Evolutionary conservation across 2,888 invertebrate genomes (phyloP), one percentile per base, ranked within the genome.

Genomic region (Macrophya annulata): DNA sequence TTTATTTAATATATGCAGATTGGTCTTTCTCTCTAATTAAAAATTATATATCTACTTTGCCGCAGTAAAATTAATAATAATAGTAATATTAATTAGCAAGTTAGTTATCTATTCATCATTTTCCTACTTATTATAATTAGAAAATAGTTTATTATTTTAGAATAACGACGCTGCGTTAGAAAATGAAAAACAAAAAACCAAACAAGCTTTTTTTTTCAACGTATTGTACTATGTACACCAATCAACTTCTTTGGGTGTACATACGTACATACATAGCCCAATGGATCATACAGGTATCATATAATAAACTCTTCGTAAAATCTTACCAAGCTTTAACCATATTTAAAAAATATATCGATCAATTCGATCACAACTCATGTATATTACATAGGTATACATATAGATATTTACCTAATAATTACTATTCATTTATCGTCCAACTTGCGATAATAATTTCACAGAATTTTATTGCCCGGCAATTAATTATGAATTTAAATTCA

Each of bases 261-360:
- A 1, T 48, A 68, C 15, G 17, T 68, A 37, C 31, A 17, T 17
- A 68, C 37, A 37, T 1, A 68, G 0, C 21, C 4, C 3, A 21
- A 62, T 62, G 4, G 4, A 68, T 31, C 31, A 48, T 68, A 31
- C 31, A 31, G 31, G 31, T 74, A 74, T 74, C 8, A 62, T 74
- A 45, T 45, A 1, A 74, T 25, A n/a, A 74, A 74, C 43, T 45
- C 12, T 45, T 74, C 72, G 31, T n/a, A 74, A 45, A 45, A 74
- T 74, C 45, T 74, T 74, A 74, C 8, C 72, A 74, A 74, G 72
- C 72, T 74, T 74, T 45, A 74, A 74, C 43, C 45, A 45, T 17
- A 74, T 45, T 45, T 74, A 10, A 74, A 71, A 71, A 71, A 71
- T 71, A 71, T 71, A 65, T 65, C 25, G 1, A 17, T 4, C 9